phyloP scores from a whole-genome alignment of 2,888 invertebrate genomes.

The Perizoma flavofasciatum region DNA sequence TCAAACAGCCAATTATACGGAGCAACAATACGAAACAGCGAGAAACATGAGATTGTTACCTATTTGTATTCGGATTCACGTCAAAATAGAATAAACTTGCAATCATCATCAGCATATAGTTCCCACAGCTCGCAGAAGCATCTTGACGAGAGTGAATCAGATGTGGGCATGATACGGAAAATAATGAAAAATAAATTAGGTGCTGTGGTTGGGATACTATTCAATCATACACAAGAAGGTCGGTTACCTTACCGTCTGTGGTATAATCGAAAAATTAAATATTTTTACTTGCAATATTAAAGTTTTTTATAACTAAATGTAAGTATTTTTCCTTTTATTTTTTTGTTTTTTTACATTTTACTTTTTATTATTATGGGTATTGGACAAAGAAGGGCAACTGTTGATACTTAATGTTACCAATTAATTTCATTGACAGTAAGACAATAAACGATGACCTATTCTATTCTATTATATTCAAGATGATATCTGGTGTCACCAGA shows the following conservation, averaged over 20 bases:
- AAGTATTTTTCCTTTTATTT: no score
- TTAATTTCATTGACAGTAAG: no score
- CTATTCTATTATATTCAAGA: no score
- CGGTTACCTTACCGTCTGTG: neutral
- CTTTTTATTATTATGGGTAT: no score
- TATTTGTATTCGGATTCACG: slow-evolving; percentile 16
- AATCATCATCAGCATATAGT: slow-evolving; percentile 18
- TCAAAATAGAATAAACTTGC: slow-evolving; percentile 19
- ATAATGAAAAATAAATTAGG: neutral
- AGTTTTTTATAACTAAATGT: no score
- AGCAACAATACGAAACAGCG: slow-evolving; percentile 15
- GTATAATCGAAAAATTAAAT: no score
- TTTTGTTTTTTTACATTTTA: no score
- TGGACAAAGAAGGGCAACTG: no score
- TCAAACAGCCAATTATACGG: slow-evolving; percentile 19
- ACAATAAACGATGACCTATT: no score
- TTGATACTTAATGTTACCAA: no score
- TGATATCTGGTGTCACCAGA: no score
- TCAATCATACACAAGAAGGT: neutral
- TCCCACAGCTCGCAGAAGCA: slow-evolving; percentile 17
- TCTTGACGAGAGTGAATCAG: neutral
- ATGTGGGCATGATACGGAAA: neutral
- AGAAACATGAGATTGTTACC: slow-evolving; percentile 20
- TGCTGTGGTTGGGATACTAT: neutral
- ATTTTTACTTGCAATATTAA: no score